These are phyloP conservation scores for Phalanger gymnotis DNA, from an alignment of 2,797 vertebrate genomes.

Conservation along the genomic window DNA sequence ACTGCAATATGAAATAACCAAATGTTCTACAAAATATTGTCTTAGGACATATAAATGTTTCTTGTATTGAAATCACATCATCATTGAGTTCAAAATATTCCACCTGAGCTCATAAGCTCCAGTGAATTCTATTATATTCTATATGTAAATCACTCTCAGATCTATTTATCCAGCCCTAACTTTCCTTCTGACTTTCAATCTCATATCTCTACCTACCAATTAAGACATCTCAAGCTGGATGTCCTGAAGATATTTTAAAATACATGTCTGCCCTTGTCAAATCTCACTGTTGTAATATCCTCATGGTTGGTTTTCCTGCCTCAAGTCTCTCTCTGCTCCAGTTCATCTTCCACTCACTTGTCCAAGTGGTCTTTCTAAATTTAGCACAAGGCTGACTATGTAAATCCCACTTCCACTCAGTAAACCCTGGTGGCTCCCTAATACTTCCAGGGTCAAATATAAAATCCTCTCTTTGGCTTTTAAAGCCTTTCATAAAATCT, in stretches of 20 bases:
- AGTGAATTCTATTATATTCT: background rate
- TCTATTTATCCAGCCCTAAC: background rate
- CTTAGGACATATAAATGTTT: background rate
- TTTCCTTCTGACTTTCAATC: background rate
- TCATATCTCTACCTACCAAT: background rate
- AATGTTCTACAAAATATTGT: background rate
- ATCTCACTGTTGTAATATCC: background rate
- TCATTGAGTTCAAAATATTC: background rate
- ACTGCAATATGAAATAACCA: background rate
- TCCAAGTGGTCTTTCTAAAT: background rate
- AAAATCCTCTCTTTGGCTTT: background rate
- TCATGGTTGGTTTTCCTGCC: background rate
- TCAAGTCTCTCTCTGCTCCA: background rate
- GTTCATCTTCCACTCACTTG: background rate
- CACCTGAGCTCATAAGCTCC: background rate
- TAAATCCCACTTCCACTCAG: background rate
- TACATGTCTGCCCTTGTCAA: background rate
- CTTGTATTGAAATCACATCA: background rate
- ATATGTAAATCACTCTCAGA: background rate
- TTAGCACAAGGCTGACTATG: background rate
- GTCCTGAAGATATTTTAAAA: background rate
- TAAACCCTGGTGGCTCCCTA: background rate
- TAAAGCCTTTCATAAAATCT: background rate
- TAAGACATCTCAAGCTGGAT: background rate
- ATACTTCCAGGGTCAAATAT: background rate